phyloP scores from a whole-genome alignment of 92 coral and sea anemone species.

The Palythoa caribaeorum region DNA sequence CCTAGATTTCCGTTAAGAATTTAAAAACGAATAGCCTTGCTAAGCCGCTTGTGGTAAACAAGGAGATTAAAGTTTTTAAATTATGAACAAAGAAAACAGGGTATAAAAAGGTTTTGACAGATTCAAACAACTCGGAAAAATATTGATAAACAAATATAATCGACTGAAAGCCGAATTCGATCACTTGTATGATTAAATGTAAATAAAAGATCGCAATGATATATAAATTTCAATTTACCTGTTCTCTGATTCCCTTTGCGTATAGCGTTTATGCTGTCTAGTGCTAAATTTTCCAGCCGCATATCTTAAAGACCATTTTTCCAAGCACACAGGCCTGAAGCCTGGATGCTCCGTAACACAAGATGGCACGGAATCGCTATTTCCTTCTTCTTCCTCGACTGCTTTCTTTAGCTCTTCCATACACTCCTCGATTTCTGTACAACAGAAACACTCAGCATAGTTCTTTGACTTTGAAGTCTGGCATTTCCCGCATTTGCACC shows the following conservation, averaged over 20 bases:
- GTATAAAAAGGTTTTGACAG: neutral
- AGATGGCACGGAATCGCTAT: neutral
- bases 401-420: constrained; percentile 14
- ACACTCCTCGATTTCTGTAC: constrained; percentile 22
- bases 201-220: neutral
- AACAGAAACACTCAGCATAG: constrained; percentile 32
- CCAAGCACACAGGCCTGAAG: constrained; percentile 8
- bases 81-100: neutral
- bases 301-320: neutral
- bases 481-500: constrained; percentile 37
- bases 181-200: constrained; percentile 6
- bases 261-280: constrained; percentile 14
- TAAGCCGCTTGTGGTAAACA: constrained; percentile 9
- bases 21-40: constrained; percentile 9
- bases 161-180: constrained; percentile 6
- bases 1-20: constrained; percentile 17
- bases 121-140: neutral
- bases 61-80: neutral
- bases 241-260: constrained; percentile 17
- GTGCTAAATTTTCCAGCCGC: neutral
- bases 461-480: neutral
- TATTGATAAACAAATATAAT: constrained; percentile 3
- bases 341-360: constrained; percentile 17
- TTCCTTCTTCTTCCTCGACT: neutral
- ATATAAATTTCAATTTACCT: neutral